phyloP scores from a whole-genome alignment of 2,888 invertebrate genomes.

The Lampropteryx suffumata region DNA sequence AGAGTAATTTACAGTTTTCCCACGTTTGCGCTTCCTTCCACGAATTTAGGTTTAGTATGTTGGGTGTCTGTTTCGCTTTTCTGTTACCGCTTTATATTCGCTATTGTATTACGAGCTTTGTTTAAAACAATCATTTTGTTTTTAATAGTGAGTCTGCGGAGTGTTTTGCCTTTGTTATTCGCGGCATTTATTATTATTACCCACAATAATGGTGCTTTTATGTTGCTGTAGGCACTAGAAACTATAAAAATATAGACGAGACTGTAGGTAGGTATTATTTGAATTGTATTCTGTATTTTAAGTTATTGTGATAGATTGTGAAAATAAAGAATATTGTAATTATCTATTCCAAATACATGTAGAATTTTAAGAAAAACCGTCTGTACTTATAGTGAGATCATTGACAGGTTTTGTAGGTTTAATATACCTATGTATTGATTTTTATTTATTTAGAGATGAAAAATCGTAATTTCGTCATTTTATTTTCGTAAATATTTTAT shows the following conservation, averaged over 20 bases:
- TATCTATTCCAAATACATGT: conserved; percentile 24
- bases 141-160: conserved; percentile 43
- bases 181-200: conserved; percentile 52
- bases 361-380: conserved; percentile 15
- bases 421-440: too few species aligned
- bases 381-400: conserved; percentile 10
- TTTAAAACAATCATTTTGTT: conserved; percentile 16
- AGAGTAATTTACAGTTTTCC: background rate
- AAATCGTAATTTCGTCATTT: conserved; percentile 4
- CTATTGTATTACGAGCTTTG: conserved; percentile 56
- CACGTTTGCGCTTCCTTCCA: conserved; percentile 1
- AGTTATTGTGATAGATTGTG: conserved; percentile 28
- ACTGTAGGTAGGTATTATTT: conserved; percentile 31
- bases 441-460: too few species aligned
- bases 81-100: conserved; percentile 51
- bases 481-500: conserved; percentile 16
- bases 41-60: background rate
- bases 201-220: conserved; percentile 50
- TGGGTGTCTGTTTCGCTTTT: too few species aligned
- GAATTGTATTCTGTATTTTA: conserved; percentile 26
- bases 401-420: too few species aligned
- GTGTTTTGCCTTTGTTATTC: conserved; percentile 58
- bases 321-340: conserved; percentile 14
- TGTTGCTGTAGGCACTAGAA: conserved; percentile 31
- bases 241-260: conserved; percentile 24